Percentiles rank a stretch among this genome's conserved stretches.
phyloP scores from a whole-genome alignment of 2,797 vertebrate genomes.

The Sebastes itinus region DNA sequence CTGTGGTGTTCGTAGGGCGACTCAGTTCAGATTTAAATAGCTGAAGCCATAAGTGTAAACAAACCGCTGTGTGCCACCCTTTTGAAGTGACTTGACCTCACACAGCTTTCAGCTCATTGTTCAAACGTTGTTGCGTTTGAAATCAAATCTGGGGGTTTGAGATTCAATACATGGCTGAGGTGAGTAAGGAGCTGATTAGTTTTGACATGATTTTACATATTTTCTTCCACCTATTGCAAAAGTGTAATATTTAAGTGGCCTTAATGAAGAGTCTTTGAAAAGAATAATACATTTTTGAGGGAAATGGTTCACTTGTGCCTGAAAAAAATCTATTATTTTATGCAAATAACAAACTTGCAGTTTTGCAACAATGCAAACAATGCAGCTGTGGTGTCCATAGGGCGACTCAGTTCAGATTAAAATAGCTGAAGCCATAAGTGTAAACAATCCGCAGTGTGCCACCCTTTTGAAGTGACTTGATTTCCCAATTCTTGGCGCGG shows the following conservation, averaged over 20 bases:
- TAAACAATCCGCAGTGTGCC: slow-evolving; percentile 22
- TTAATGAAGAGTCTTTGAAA: slow-evolving; percentile 1
- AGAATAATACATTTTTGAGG: not conserved
- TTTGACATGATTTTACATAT: too few relatives aligned
- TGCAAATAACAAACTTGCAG: slow-evolving; percentile 27
- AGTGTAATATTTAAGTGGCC: not conserved
- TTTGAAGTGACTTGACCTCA: too few relatives aligned
- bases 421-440: slow-evolving; percentile 41
- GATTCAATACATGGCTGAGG: too few relatives aligned
- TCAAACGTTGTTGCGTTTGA: not conserved
- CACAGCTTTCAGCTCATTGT: too few relatives aligned
- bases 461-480: slow-evolving; percentile 61
- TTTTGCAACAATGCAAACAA: slow-evolving; percentile 40
- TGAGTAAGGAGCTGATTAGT: too few relatives aligned
- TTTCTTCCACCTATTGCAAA: too few relatives aligned
- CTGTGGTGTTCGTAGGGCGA: slow-evolving; percentile 36
- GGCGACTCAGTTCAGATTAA: slow-evolving; percentile 37
- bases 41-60: slow-evolving; percentile 56
- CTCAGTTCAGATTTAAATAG: slow-evolving; percentile 50
- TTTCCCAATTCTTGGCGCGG: slow-evolving; percentile 74
- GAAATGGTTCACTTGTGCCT: not conserved
- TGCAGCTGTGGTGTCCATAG: slow-evolving; percentile 39
- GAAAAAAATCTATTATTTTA: not conserved
- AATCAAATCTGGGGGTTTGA: too few relatives aligned
- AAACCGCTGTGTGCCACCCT: slow-evolving; percentile 3